These are phyloP conservation scores for Bugula neritina DNA, from an alignment of 2,888 invertebrate species.

Conservation along the genomic window DNA sequence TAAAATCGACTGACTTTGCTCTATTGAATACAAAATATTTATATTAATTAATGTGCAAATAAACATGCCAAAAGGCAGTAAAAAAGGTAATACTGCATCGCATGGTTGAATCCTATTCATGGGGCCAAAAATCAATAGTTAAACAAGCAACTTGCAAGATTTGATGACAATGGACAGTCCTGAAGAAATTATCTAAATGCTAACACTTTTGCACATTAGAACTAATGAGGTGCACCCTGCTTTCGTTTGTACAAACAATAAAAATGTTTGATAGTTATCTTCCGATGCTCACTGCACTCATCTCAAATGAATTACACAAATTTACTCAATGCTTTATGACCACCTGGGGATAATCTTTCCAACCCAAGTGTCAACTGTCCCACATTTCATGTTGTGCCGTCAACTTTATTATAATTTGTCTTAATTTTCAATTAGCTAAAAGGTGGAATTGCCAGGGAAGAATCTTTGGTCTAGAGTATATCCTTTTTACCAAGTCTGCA, in stretches of 20 bases:
- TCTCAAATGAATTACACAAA: neutral
- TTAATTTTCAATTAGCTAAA: too few relatives aligned
- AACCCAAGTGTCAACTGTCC: too few relatives aligned
- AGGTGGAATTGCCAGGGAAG: too few relatives aligned
- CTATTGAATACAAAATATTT: neutral
- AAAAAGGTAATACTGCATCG: neutral
- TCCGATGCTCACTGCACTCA: neutral
- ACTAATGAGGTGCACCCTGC: constrained; percentile 18
- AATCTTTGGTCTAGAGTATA: too few relatives aligned
- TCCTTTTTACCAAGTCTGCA: too few relatives aligned
- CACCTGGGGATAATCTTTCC: too few relatives aligned
- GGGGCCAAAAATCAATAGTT: constrained; percentile 5
- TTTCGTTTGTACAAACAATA: constrained; percentile 10
- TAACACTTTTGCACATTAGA: constrained; percentile 19
- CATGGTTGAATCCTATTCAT: constrained; percentile 14
- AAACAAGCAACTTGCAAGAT: neutral
- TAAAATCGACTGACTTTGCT: too few relatives aligned
- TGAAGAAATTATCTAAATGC: neutral
- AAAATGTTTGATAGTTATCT: neutral
- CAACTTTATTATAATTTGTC: too few relatives aligned
- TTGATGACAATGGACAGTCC: constrained; percentile 19
- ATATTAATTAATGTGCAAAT: constrained; percentile 7
- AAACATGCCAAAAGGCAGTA: constrained; percentile 19
- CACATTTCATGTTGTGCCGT: too few relatives aligned
- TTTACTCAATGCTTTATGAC: neutral